Evolutionary conservation across 2,797 vertebrate genomes (phyloP), one percentile per base, ranked within the genome.

Genomic region (Botia almorhae): DNA sequence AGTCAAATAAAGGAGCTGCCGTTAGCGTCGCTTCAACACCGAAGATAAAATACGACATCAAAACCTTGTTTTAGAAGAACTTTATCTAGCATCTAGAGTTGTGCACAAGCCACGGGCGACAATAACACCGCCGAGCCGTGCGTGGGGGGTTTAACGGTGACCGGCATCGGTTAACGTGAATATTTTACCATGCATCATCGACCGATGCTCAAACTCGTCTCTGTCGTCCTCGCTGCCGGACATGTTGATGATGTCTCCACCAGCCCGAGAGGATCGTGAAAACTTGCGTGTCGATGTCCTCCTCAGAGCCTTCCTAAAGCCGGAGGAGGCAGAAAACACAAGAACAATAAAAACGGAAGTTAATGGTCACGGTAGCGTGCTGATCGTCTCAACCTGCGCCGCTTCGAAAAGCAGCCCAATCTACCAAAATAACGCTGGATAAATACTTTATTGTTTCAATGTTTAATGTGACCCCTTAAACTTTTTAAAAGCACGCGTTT

Each of bases 171-270:
- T 65, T 64, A 64, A 14, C 10, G 26, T 70, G 4, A 48, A 63
- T 64, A 0, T 86, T 90, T 90, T 92, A 95, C 94, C 94, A 90
- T 93, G 94, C 76, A 94, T 61, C 83, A 93, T 55, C 10, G 87
- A 85, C 39, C 93, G 92, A 71, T 92, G 87, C 90, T 91, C 92
- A 29, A 93, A 94, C 33, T 93, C 93, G 19, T 94, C 93, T 78
- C 93, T 88, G 60, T 94, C 94, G 13, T 94, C 94, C 46, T 94
- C 94, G 81, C 93, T 94, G 83, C 92, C 94, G 89, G 94, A 95
- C 94, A 95, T 95, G 69, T 84, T 84, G 12, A 61, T 61, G 71
- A 39, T 82, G 46, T 82, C 69, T 80, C 69, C 80, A 72, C 77
- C 74, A 58, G 75, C 29, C 33, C 0, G 60, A 60, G 56, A 60